Evolutionary conservation across 2,113 vertebrate genomes (phyloP).

Genomic region (Jaculus jaculus): DNA sequence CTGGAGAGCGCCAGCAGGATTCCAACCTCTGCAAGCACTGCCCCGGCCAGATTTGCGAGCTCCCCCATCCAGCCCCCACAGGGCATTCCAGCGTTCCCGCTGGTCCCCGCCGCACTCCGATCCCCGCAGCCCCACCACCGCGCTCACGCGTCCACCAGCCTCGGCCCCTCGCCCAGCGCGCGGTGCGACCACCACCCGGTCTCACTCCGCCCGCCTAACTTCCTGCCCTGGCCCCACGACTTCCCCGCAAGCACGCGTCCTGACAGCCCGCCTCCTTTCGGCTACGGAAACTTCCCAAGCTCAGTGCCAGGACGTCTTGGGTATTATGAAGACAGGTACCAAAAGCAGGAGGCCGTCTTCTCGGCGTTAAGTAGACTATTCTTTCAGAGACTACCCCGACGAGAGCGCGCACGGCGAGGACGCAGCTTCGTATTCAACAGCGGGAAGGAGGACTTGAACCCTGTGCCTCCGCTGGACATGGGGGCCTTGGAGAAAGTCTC

Average conservation of each 20-base stretch:
- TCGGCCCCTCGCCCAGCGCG: too few relatives aligned
- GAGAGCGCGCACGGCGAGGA: conserved; percentile 64
- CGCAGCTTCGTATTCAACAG: conserved; percentile 67
- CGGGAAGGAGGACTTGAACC: conserved; percentile 70
- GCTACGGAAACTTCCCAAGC: conserved; percentile 80
- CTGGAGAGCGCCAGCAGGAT: too few relatives aligned
- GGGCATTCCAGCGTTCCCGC: too few relatives aligned
- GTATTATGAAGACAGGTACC: conserved; percentile 82
- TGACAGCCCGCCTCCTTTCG: conserved; percentile 82
- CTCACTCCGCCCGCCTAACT: too few relatives aligned
- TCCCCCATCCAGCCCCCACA: too few relatives aligned
- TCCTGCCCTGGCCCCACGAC: too few relatives aligned
- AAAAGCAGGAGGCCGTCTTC: conserved; percentile 81
- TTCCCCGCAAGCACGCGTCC: conserved; percentile 86
- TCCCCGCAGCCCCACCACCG: too few relatives aligned
- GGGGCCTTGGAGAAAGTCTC: conserved; percentile 82
- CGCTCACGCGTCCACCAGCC: too few relatives aligned
- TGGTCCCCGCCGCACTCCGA: too few relatives aligned
- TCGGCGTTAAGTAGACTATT: conserved; percentile 80
- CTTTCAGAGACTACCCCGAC: conserved; percentile 74
- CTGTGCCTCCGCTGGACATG: conserved; percentile 79
- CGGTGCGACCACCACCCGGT: too few relatives aligned
- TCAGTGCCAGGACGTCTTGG: conserved; percentile 80
- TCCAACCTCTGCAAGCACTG: too few relatives aligned
- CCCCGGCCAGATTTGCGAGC: too few relatives aligned